Conservation (phyloP, 2,888 invertebrate genomes). For the Apocheima hispidaria region DNA sequence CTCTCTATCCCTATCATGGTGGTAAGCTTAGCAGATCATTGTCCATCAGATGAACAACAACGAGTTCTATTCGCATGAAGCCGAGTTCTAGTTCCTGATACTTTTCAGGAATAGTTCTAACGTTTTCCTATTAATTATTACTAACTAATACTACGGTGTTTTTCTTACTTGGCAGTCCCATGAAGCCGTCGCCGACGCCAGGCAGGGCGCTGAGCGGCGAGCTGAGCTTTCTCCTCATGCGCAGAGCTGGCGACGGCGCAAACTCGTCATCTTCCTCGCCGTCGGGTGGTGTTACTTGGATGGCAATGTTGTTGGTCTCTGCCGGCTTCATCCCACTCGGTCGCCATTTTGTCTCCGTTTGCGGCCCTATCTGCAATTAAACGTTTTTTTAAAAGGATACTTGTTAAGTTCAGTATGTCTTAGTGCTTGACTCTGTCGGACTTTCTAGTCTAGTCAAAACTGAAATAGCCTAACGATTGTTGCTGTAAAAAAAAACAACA, state of each 20-base stretch:
- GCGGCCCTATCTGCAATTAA: conserved; percentile 75
- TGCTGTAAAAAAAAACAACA: no score
- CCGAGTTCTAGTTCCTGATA: no score
- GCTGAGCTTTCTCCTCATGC: conserved; percentile 75
- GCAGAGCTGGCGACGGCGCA: conserved; percentile 65
- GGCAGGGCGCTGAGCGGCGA: conserved; percentile 73
- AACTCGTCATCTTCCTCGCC: conserved; percentile 78
- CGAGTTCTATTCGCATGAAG: no score
- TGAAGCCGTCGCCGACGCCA: conserved; percentile 61
- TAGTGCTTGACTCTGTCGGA: not conserved
- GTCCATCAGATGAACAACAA: no score
- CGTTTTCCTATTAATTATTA: no score
- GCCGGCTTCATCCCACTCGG: conserved; percentile 56
- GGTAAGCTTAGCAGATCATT: no score
- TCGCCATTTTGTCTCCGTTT: conserved; percentile 73
- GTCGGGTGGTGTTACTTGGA: conserved; percentile 81
- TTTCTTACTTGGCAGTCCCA: conserved; percentile 45
- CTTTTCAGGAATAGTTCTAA: no score
- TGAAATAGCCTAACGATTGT: no score
- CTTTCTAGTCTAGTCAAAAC: no score
- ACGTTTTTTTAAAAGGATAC: not conserved
- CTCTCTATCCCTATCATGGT: no score
- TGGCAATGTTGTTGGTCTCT: conserved; percentile 73
- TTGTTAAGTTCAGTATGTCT: no score
- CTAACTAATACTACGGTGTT: no score